Evolutionary conservation across 2,888 invertebrate genomes (phyloP), one percentile per base, ranked within the genome.

Genomic region (Hylaea fasciaria): DNA sequence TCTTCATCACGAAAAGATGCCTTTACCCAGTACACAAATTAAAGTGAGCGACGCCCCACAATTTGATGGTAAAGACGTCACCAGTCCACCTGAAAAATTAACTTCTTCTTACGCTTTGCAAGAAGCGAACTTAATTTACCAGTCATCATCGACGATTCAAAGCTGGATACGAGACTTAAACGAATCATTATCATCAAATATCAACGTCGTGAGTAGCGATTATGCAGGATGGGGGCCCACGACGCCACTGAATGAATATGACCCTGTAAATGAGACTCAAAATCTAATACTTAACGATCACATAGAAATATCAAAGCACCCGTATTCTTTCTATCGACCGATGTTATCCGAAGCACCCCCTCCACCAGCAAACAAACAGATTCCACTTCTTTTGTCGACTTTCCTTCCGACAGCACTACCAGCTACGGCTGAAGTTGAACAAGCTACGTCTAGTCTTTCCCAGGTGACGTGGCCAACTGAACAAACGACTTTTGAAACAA

Each of bases 101-200:
- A 80, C 85, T 45, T 87, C 91, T 10, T 88, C 93, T 1, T 94
- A 86, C 62, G 83, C 94, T 37, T 81, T 95, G 9, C 94, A 95
- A 79, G 93, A 94, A 78, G 91, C 95, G 1, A 94, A 94, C 77
- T 85, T 95, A 57, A 92, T 95, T 54, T 95, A 94, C 71, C 95
- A 95, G 68, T 94, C 94, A 10, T 94, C 94, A 41, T 93, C 93
- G 41, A 82, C 89, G 4, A 89, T 80, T 66, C 87, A 92, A 56
- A 92, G 93, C 59, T 93, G 93, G 92, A 80, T 85, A 58, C 73
- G 76, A 8, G 74, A 82, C 53, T 66, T 68, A 32, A 88, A 87
- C 73, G 77, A 85, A 59, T 87, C 87, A 10, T 82, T 82, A 64
- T 57, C 76, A 28, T 65, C 78, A 37, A 70, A 64, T n/a, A 51